Conservation (phyloP, 2,797 vertebrate species). For the Siniperca obscura region DNA sequence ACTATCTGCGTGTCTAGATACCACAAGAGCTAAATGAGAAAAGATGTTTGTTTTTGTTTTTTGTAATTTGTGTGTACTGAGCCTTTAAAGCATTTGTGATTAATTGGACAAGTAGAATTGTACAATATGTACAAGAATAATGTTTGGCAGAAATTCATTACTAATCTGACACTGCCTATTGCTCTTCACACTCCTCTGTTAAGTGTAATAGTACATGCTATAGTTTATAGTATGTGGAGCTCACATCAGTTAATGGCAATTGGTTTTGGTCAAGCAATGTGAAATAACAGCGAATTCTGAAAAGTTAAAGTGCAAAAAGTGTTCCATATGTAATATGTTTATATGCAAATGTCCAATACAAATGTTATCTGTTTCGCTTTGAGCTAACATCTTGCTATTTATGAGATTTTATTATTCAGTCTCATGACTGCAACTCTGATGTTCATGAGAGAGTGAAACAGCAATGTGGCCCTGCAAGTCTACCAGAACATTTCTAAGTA, state of each 20-base stretch:
- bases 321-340: background rate
- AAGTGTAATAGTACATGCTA: no score
- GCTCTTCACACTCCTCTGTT: background rate
- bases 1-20: background rate
- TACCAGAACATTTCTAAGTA: slow-evolving; percentile 3
- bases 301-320: background rate
- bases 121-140: background rate
- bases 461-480: background rate
- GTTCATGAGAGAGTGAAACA: slow-evolving; percentile 2
- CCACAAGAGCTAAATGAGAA: background rate
- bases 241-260: background rate
- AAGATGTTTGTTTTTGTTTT: background rate
- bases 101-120: background rate
- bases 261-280: background rate
- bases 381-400: background rate
- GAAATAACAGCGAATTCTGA: background rate
- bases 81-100: background rate
- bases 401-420: background rate
- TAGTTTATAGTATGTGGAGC: background rate
- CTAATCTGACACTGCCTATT: background rate
- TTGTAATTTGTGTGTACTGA: background rate
- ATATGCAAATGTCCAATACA: background rate
- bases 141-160: background rate
- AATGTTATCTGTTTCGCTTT: background rate
- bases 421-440: background rate